Evolutionary conservation across 1,140 invertebrate species (phyloP), one percentile per base, ranked within the genome.

Genomic region (Calephelis virginiensis): DNA sequence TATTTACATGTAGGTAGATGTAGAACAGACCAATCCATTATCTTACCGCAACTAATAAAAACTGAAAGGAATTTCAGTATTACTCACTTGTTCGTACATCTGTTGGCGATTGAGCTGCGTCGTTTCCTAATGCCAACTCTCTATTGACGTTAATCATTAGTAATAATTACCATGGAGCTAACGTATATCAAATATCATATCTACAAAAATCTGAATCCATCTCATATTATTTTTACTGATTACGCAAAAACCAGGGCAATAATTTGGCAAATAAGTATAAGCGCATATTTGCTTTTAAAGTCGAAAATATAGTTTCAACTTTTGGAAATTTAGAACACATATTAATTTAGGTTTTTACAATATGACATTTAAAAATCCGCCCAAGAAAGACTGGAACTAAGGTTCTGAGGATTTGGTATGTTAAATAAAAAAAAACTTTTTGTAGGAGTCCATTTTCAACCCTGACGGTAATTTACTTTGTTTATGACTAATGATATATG

Each of bases 31-130:
- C 80, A 66, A 77, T 85, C 80, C 80, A 86, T 86, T 89, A 86
- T 89, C 83, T 86, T 81, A 78, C 81, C 76, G 78, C 78, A 81
- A 82, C 81, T 81, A 85, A 86, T 86, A 87, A 87, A 89, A 87
- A 78, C 78, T 78, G 76, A 82, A 86, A 80, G 81, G 80, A 86
- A 83, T 84, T 82, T 81, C 67, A 74, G 76, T 68, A 72, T 73
- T 76, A 69, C 71, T 76, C 72, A 74, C 67, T 56, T 68, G 67
- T 66, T 48, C 67, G 65, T 71, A 76, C 76, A 70, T 72, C 66
- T 76, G 72, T 66, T 66, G 72, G 74, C 76, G 69, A 76, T 76
- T 68, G 62, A 66, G 40, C 47, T 56, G 38, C 38, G 64, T 46
- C 50, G 13, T 17, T 47, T 37, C 47, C 53, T 60, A 28, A 49